These are phyloP conservation scores for Distichodus sexfasciatus DNA, from an alignment of 2,797 vertebrate genomes.

Conservation along the genomic window DNA sequence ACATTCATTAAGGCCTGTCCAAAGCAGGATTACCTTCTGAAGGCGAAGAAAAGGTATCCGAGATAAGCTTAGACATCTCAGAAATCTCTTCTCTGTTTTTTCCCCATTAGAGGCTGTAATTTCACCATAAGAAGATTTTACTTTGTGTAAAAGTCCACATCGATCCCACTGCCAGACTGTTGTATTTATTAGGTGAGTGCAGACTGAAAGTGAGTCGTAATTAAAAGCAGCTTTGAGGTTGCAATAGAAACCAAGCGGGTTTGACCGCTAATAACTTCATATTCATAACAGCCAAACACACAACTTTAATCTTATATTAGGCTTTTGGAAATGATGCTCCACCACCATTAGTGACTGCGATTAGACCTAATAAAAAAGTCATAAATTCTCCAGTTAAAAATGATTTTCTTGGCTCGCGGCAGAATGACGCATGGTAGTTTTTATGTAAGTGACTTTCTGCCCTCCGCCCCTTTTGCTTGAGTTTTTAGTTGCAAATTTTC, in stretches of 20 bases:
- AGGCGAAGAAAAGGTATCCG: constrained; percentile 1
- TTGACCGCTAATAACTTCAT: constrained; percentile 1
- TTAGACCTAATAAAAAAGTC: constrained; percentile 19
- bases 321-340: constrained; percentile 20
- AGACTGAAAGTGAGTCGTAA: constrained; percentile 15
- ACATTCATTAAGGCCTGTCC: constrained; percentile 25
- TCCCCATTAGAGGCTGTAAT: too few relatives aligned
- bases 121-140: background rate
- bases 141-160: background rate
- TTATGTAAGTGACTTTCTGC: background rate
- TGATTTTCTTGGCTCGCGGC: constrained; percentile 18
- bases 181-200: constrained; percentile 6
- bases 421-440: constrained; percentile 27
- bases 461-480: background rate
- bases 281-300: constrained; percentile 15
- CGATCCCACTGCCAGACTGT: background rate
- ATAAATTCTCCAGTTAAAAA: constrained; percentile 23
- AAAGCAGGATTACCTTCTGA: constrained; percentile 21
- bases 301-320: constrained; percentile 17
- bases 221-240: constrained; percentile 15
- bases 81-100: background rate
- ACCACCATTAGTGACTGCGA: constrained; percentile 2
- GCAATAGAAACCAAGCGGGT: background rate
- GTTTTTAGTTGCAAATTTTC: background rate
- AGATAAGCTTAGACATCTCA: background rate